These are phyloP conservation scores for Poliocrania exsul DNA, from an alignment of 2,797 vertebrate genomes.

Conservation along the genomic window DNA sequence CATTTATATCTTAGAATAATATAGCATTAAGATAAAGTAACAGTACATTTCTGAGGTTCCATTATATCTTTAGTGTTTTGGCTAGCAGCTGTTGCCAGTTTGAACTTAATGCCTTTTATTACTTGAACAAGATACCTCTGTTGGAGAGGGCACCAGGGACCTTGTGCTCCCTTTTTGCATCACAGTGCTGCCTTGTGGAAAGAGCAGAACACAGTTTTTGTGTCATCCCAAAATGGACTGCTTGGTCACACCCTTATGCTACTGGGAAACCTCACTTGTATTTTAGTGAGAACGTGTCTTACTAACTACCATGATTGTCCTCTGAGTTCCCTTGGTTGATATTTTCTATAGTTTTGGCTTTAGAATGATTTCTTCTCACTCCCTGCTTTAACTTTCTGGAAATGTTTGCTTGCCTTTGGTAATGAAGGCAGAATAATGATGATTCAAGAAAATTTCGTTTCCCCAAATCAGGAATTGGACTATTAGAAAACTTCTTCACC, in stretches of 20 bases:
- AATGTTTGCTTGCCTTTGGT: neutral
- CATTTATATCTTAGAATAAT: neutral
- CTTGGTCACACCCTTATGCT: neutral
- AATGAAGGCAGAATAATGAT: neutral
- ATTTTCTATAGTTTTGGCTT: neutral
- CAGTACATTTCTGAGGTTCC: neutral
- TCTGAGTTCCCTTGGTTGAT: neutral
- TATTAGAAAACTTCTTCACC: accelerated
- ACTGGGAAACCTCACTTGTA: neutral
- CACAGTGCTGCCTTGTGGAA: neutral
- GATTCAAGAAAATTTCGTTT: neutral
- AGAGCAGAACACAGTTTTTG: neutral
- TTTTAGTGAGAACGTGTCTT: neutral
- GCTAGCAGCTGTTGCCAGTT: neutral
- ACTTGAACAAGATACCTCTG: neutral
- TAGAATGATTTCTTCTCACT: accelerated
- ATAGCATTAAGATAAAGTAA: neutral
- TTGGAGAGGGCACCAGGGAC: neutral
- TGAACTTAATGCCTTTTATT: neutral
- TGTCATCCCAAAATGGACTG: neutral
- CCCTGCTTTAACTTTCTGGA: neutral
- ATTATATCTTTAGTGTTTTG: neutral
- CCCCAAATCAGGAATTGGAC: neutral
- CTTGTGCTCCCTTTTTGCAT: neutral
- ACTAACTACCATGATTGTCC: accelerated